Base-by-base conservation (phyloP, 2,888 invertebrate genomes). In the Scaptomyza polygonia region DNA sequence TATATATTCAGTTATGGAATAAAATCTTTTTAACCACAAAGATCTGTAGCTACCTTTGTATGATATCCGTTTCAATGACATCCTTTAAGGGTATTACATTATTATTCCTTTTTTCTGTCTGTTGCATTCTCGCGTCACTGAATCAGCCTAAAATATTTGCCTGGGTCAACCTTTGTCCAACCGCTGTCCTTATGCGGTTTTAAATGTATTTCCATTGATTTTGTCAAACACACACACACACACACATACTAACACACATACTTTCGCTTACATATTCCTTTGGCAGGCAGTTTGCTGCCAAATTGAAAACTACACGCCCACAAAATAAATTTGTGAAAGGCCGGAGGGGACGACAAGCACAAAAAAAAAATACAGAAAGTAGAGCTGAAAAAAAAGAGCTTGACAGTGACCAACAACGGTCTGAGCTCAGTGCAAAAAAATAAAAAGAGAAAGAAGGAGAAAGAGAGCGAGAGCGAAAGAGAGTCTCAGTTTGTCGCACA, bases 271-370 rank as follows among this genome's bases (percentile, higher is more conserved):
- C 55, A 53, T 39, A 39, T 49, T 59, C 21, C 43, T 54, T 69
- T 65, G 79, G 79, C 87, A 70, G 77, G 65, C 72, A 56, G 66
- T 62, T 59, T 53, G 68, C 69, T 70, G 77, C 73, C 88, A 83
- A 83, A 83, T 87, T 85, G 82, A 85, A 87, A 83, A 70, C 73
- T 82, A 72, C 70, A 79, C 87, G 86, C 86, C 82, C 82, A 87
- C 73, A 72, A 82, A 85, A 82, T 85, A 81, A 81, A 85, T 85
- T 71, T 76, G 52, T 58, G 55, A 77, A 67, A 58, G 49, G 43
- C 53, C 61, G 55, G 36, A 52, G 44, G 36, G 39, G 47, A 52
- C 21, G 55, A 62, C 32, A 53, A 51, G 25, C 42, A 39, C 40
- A 48, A 43, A 29, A 40, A 7, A 34, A 44, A 45, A 53, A 36